Conservation (phyloP, 2,888 invertebrate species). For the Gymnoscelis rufifasciata region DNA sequence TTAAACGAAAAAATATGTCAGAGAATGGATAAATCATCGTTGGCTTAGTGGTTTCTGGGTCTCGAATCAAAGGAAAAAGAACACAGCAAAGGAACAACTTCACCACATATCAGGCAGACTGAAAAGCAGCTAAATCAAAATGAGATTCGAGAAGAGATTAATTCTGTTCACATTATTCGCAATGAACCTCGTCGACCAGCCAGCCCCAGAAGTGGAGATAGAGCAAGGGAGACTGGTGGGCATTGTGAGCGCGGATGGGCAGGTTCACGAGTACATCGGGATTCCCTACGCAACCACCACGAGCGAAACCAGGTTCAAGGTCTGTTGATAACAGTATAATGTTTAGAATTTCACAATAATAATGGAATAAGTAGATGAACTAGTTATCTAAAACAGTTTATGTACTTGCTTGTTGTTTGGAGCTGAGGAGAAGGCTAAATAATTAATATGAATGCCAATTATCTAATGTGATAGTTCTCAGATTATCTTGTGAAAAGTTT, state of each 20-base stretch:
- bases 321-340: no score
- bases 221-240: constrained; percentile 64
- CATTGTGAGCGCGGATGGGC: constrained; percentile 58
- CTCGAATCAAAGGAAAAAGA: no score
- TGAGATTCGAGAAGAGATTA: constrained; percentile 50
- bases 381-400: no score
- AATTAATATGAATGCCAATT: no score
- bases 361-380: no score
- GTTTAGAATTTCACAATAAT: constrained; percentile 21
- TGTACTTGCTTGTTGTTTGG: no score
- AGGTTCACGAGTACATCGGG: constrained; percentile 62
- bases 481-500: no score
- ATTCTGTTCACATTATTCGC: constrained; percentile 58
- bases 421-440: no score
- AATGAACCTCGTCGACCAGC: constrained; percentile 63
- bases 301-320: constrained; percentile 59
- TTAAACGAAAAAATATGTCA: no score
- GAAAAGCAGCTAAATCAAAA: constrained; percentile 28
- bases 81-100: no score
- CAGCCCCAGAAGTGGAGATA: constrained; percentile 59
- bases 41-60: neutral
- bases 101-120: constrained; percentile 1
- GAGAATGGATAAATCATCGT: neutral
- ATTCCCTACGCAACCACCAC: constrained; percentile 64
- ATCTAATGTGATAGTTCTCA: no score